Conservation (phyloP, 2,888 invertebrate genomes). For the Digitonthophagus gazella region DNA sequence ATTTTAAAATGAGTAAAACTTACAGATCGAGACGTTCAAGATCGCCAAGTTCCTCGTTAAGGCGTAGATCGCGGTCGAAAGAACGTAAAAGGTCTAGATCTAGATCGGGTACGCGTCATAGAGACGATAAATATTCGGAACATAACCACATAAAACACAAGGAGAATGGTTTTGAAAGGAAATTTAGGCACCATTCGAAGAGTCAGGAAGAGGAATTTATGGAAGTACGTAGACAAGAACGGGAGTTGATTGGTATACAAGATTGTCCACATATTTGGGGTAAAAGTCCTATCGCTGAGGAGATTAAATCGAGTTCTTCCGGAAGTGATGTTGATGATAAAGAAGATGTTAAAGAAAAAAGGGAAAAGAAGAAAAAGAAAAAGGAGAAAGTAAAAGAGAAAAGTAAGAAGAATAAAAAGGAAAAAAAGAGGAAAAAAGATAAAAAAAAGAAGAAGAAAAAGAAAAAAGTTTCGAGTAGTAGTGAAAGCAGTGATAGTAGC, state of each 20-base stretch:
- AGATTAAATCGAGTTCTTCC: constrained; percentile 54
- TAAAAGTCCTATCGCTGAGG: constrained; percentile 67
- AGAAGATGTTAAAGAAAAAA: constrained; percentile 40
- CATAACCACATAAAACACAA: not conserved
- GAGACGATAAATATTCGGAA: not conserved
- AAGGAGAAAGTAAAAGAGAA: constrained; percentile 55
- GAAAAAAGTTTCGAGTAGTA: constrained; percentile 41
- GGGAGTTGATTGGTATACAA: constrained; percentile 71
- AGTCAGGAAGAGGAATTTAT: constrained; percentile 64
- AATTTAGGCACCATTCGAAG: constrained; percentile 8
- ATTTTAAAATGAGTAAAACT: not conserved
- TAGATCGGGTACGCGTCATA: not conserved
- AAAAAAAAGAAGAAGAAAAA: constrained; percentile 41
- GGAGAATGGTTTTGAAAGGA: constrained; percentile 3
- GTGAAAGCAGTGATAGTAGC: no score
- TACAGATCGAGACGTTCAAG: not conserved
- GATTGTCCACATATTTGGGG: constrained; percentile 73
- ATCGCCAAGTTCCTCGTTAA: not conserved
- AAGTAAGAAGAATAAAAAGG: constrained; percentile 54
- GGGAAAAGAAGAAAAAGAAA: constrained; percentile 51
- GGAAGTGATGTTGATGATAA: constrained; percentile 42
- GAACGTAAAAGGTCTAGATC: not conserved
- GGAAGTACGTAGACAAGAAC: constrained; percentile 68
- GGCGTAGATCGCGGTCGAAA: not conserved
- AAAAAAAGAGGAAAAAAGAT: constrained; percentile 56